Base-by-base conservation (phyloP, 2,888 invertebrate species). In the Coremacera marginata region DNA sequence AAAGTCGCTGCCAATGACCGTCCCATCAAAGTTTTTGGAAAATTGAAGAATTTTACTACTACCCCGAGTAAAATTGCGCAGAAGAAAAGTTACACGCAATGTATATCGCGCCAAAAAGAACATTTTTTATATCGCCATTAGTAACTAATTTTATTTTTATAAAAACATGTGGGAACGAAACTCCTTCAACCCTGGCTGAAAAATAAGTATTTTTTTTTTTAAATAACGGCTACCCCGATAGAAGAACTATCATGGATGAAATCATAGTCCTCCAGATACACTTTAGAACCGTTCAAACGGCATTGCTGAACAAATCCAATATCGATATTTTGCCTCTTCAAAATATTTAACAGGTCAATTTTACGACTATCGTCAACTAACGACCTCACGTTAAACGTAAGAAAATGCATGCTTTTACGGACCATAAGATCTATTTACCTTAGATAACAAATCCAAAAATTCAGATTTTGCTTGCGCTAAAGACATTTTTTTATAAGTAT, bases 391-490 rank as follows among this genome's bases (percentile, higher is more conserved):
- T 70, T 70, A 62, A 70, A 76, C 14, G 63, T 34, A 8, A 70
- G 5, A n/a, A 57, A 75, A 49, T 68, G 57, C 19, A 75, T n/a
- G 27, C 2, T 8, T 65, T 52, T 74, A 65, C 9, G 74, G 65
- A 3, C 52, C 74, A 52, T 74, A 75, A 27, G 14, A 9, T 0
- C 22, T 31, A 25, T 51, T 75, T 19, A 25, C 65, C 44, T 52
- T 75, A 16, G 5, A 31, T 19, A 67, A 37, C n/a, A 75, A 67
- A 3, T 52, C 22, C 63, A n/a, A 7, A n/a, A 62, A 74, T 31
- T 74, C 74, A 25, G n/a, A 51, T 51, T 75, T 75, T n/a, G 75
- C 75, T 37, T 31, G 60, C n/a, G 19, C n/a, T 34, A 9, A 27
- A 49, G 75, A 16, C 9, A 75, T 25, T 22, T 25, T 70, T 49